These are phyloP conservation scores for Stercorarius parasiticus DNA, from an alignment of 2,113 vertebrate species.

Conservation along the genomic window DNA sequence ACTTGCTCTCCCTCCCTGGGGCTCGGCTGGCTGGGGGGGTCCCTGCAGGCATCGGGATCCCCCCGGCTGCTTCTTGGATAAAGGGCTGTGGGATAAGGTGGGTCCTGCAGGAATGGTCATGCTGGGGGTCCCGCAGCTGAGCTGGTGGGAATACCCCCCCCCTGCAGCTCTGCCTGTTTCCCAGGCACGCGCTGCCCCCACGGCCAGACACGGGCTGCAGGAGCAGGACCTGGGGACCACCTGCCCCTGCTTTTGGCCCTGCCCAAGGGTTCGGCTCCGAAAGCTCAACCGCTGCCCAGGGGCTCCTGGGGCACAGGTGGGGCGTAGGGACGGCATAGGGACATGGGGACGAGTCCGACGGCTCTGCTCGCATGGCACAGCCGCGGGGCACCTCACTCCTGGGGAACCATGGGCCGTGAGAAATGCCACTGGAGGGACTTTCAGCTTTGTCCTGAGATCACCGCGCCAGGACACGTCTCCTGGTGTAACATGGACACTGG, in stretches of 20 bases:
- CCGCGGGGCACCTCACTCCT: accelerated
- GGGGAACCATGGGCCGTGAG: accelerated
- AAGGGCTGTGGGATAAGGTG: neutral
- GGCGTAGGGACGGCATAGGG: too few species aligned
- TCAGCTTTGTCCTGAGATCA: neutral
- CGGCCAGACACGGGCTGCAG: neutral
- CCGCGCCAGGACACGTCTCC: neutral
- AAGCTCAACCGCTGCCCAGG: accelerated
- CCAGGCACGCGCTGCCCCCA: accelerated
- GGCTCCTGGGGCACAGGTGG: too few species aligned
- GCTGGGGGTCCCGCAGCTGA: neutral
- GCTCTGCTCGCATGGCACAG: neutral
- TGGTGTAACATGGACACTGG: accelerated
- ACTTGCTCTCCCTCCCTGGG: neutral
- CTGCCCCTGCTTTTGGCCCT: neutral
- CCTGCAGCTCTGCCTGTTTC: accelerated
- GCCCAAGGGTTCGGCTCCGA: neutral
- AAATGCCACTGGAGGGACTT: accelerated
- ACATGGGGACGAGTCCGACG: neutral
- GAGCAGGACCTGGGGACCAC: neutral
- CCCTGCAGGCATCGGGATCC: neutral
- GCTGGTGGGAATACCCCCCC: neutral
- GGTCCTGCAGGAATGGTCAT: too few species aligned
- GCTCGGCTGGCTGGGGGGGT: neutral
- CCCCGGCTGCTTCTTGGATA: too few species aligned